Evolutionary conservation across 2,797 vertebrate genomes (phyloP).

Genomic region (Paedocypris micromegethes): DNA sequence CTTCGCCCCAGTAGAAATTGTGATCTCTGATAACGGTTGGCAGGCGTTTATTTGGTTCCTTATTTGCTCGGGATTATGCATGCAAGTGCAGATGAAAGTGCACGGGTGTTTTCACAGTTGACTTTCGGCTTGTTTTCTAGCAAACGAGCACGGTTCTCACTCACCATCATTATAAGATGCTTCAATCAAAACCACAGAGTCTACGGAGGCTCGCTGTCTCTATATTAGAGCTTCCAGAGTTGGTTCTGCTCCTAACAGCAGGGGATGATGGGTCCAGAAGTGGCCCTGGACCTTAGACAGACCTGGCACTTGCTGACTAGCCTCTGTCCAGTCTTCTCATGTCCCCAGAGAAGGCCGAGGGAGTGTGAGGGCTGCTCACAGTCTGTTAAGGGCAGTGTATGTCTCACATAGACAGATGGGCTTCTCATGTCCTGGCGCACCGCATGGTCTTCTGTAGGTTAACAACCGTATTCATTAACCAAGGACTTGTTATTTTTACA

Average conservation of each 20-base stretch:
- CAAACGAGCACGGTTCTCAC: conserved; percentile 2
- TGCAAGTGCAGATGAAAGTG: conserved; percentile 35
- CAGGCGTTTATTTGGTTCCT: conserved; percentile 48
- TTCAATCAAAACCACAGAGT: conserved; percentile 17
- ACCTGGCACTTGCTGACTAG: conserved; percentile 48
- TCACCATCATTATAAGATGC: conserved; percentile 14
- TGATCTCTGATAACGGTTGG: conserved; percentile 55
- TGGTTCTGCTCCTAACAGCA: conserved; percentile 30
- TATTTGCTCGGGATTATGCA: conserved; percentile 37
- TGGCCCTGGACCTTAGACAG: conserved; percentile 40
- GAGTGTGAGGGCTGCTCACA: conserved; percentile 34
- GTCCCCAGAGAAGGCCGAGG: conserved; percentile 31
- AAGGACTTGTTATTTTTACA: conserved; percentile 7
- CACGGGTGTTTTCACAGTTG: background rate
- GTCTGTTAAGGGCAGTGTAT: conserved; percentile 34
- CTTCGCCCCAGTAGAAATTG: conserved; percentile 62
- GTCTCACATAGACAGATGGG: conserved; percentile 39
- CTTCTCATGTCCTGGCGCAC: conserved; percentile 27
- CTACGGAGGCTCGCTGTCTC: conserved; percentile 29
- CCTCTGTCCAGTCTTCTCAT: conserved; percentile 41
- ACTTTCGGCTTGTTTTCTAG: conserved; percentile 12
- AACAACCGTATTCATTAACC: conserved; percentile 15
- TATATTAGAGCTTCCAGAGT: conserved; percentile 31
- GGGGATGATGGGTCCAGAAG: conserved; percentile 37
- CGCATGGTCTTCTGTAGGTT: conserved; percentile 22